Percentiles rank a stretch among this genome's conserved stretches.
phyloP scores from a whole-genome alignment of 2,113 vertebrate genomes.

The Arizona elegans region DNA sequence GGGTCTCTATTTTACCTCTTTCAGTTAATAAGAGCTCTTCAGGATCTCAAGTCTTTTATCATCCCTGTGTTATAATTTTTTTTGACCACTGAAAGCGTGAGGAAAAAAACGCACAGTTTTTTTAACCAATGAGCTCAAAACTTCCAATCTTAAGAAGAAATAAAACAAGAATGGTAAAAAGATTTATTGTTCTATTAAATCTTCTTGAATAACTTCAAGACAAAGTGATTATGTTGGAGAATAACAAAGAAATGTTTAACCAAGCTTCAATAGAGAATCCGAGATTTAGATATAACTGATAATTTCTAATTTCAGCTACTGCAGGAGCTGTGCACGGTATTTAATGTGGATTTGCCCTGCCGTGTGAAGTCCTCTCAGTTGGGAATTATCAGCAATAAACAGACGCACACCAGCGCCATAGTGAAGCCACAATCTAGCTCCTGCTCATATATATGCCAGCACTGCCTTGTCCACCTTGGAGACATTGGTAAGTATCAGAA shows the following conservation, averaged over 20 bases:
- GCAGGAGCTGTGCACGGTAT: slow-evolving; percentile 98
- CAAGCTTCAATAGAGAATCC: not conserved
- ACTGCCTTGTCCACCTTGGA: slow-evolving; percentile 98
- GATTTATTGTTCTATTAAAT: not conserved
- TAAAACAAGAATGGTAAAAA: not conserved
- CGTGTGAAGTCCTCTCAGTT: slow-evolving; percentile 96
- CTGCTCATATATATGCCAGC: slow-evolving; percentile 99
- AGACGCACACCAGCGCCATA: slow-evolving; percentile 85
- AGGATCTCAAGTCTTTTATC: not conserved
- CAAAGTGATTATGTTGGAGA: not conserved
- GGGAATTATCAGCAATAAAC: slow-evolving; percentile 97
- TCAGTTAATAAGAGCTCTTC: not conserved
- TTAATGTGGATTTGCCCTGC: slow-evolving; percentile 96
- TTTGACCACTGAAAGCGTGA: not conserved
- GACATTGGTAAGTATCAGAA: slow-evolving; percentile 85
- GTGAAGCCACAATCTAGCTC: slow-evolving; percentile 97
- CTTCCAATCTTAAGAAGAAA: not conserved
- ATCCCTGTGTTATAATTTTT: not conserved
- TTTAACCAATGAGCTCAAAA: not conserved
- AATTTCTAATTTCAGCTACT: slow-evolving; percentile 76
- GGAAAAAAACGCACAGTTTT: too few relatives aligned
- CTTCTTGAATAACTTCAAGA: not conserved
- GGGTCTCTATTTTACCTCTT: not conserved
- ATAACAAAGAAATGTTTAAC: not conserved
- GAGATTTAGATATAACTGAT: not conserved